These are phyloP conservation scores for Hypotaenidia okinawae DNA, from an alignment of 2,797 vertebrate genomes.

Conservation along the genomic window DNA sequence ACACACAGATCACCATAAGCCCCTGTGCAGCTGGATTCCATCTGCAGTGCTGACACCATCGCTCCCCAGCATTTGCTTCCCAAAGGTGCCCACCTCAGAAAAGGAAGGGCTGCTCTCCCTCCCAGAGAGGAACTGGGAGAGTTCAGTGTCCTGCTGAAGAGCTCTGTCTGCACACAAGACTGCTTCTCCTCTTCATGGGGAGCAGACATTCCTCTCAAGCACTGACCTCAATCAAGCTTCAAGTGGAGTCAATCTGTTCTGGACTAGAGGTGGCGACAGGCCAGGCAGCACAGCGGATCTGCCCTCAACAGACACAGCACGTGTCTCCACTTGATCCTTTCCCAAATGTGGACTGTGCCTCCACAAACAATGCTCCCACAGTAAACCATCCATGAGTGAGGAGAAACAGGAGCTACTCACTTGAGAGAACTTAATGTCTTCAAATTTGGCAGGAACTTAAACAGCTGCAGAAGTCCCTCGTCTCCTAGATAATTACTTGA, in stretches of 20 bases:
- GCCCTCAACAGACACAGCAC: neutral
- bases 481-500: conserved; percentile 73
- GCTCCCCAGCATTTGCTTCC: neutral
- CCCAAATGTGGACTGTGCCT: neutral
- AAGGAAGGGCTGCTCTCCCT: neutral
- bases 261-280: neutral
- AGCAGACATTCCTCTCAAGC: neutral
- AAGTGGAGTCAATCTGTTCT: neutral
- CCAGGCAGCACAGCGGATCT: neutral
- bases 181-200: neutral
- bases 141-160: neutral
- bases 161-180: neutral
- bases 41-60: neutral
- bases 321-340: neutral
- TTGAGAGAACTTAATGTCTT: conserved; percentile 58
- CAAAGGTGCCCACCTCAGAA: neutral
- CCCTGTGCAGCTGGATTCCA: neutral
- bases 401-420: conserved; percentile 66
- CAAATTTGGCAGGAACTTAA: conserved; percentile 54
- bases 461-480: conserved; percentile 12
- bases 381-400: neutral
- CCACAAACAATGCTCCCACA: neutral
- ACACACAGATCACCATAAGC: neutral
- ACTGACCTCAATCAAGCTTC: neutral
- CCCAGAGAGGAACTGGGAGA: neutral